phyloP scores from a whole-genome alignment of 2,888 invertebrate species.

The Pomacea canaliculata region DNA sequence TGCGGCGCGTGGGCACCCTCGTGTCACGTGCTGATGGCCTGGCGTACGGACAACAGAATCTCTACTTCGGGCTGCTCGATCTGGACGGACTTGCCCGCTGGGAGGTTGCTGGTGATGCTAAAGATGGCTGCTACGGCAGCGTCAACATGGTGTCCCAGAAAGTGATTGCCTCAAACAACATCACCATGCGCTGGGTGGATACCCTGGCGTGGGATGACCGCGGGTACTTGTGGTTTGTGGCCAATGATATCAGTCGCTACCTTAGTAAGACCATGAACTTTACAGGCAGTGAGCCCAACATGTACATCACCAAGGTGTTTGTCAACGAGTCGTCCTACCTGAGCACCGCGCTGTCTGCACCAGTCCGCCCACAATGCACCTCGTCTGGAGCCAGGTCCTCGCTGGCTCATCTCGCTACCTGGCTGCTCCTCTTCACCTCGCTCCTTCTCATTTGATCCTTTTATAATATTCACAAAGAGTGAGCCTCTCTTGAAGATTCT shows the following conservation, averaged over 20 bases:
- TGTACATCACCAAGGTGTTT: conserved; percentile 35
- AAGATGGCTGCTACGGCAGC: conserved; percentile 32
- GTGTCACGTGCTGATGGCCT: conserved; percentile 47
- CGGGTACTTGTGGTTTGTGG: conserved; percentile 55
- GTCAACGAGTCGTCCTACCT: conserved; percentile 35
- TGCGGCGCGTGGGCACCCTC: conserved; percentile 46
- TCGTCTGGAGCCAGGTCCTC: too few species aligned
- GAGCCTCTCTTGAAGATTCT: too few species aligned
- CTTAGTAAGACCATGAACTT: conserved; percentile 28
- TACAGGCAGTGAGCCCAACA: conserved; percentile 8
- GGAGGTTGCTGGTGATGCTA: conserved; percentile 30
- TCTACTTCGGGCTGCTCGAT: conserved; percentile 49
- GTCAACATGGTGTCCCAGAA: conserved; percentile 36
- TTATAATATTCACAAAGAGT: too few species aligned
- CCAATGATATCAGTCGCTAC: conserved; percentile 46
- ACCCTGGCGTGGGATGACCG: conserved; percentile 43
- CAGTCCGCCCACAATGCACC: too few species aligned
- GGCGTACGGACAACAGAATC: conserved; percentile 42
- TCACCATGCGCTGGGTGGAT: conserved; percentile 53
- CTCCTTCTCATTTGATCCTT: too few species aligned
- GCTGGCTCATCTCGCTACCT: too few species aligned
- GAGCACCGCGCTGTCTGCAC: too few species aligned
- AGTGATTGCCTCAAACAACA: conserved; percentile 28
- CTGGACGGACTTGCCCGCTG: conserved; percentile 50
- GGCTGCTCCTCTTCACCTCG: too few species aligned